These are phyloP conservation scores for Oryzias javanicus DNA, from an alignment of 2,113 vertebrate genomes.

Conservation along the genomic window DNA sequence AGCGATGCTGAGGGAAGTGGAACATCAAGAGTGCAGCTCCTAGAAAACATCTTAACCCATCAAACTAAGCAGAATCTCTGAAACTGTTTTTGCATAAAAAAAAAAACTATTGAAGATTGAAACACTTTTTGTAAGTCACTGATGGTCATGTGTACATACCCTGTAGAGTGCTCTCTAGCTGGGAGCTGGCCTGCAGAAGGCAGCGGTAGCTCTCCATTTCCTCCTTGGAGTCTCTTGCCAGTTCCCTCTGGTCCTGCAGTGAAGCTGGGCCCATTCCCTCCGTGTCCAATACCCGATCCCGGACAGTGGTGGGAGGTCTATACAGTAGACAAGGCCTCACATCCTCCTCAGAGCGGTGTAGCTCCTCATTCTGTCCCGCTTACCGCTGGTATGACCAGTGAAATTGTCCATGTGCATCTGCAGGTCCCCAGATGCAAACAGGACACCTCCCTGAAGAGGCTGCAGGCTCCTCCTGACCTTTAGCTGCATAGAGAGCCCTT, in stretches of 20 bases:
- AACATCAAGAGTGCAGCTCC: constrained; percentile 41
- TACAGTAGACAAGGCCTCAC: constrained; percentile 55
- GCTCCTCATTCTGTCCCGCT: constrained; percentile 9
- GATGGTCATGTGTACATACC: constrained; percentile 72
- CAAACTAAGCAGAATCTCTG: constrained; percentile 7
- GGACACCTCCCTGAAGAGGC: constrained; percentile 27
- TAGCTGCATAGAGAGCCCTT: constrained; percentile 46
- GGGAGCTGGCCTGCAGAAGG: constrained; percentile 81
- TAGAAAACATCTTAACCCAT: constrained; percentile 6
- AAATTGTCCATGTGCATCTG: constrained; percentile 29
- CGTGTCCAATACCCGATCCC: constrained; percentile 20
- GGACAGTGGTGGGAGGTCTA: constrained; percentile 15
- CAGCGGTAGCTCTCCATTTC: constrained; percentile 83
- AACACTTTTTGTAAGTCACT: constrained; percentile 19
- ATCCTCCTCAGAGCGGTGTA: constrained; percentile 46
- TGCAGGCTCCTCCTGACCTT: constrained; percentile 58
- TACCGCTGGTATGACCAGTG: background rate
- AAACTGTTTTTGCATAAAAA: background rate
- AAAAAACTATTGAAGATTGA: constrained; percentile 4
- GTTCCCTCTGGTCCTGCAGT: constrained; percentile 62
- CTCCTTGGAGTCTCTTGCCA: constrained; percentile 60
- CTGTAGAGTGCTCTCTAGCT: constrained; percentile 79
- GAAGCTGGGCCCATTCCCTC: constrained; percentile 75
- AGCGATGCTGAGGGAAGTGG: constrained; percentile 41
- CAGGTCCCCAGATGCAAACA: constrained; percentile 19